Base-by-base conservation (phyloP, 2,888 invertebrate genomes). In the Tenthredo notha region DNA sequence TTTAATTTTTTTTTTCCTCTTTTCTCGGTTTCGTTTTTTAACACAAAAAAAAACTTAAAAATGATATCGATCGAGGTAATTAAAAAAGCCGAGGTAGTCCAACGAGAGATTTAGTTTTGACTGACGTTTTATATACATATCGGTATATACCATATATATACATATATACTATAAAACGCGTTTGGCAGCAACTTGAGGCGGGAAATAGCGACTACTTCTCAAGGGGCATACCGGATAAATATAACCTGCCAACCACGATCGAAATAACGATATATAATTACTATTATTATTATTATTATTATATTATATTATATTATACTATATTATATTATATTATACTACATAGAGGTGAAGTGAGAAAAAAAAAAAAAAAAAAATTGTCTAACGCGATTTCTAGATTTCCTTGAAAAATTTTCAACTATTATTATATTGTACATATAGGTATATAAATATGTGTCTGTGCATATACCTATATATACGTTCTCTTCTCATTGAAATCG, bases 161-260 rank as follows among this genome's bases (percentile, higher is more conserved):
- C 5, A 10, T 33, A 67, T 67, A 67, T 67, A 33, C 12, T 29
- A 43, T 74, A 40, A 12, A 74, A 74, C 72, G 21, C 18, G 72
- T 74, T 74, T 74, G 72, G 72, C 72, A 74, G 72, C 72, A 74
- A 15, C 10, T 40, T n/a, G 72, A 43, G 43, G 72, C 43, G 43
- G 40, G 40, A 74, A 74, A 43, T 74, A 74, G 18, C 54, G 54
- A 54, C 72, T 74, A 74, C 85, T 87, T 67, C 70, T 87, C 87
- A 87, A 87, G 87, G 85, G 87, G 85, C 87, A 85, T 70, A 84
- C 72, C 78, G 83, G 86, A 87, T 87, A 87, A 87, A 87, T 87
- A 87, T 87, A 87, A 87, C 86, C 70, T 21, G 70, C 70, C 70
- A 37, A 70, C 70, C 70, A 33, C 37, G 70, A 70, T 70, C 25